Base-by-base conservation (phyloP, 2,113 vertebrate species). In the Psilopogon haemacephalus region DNA sequence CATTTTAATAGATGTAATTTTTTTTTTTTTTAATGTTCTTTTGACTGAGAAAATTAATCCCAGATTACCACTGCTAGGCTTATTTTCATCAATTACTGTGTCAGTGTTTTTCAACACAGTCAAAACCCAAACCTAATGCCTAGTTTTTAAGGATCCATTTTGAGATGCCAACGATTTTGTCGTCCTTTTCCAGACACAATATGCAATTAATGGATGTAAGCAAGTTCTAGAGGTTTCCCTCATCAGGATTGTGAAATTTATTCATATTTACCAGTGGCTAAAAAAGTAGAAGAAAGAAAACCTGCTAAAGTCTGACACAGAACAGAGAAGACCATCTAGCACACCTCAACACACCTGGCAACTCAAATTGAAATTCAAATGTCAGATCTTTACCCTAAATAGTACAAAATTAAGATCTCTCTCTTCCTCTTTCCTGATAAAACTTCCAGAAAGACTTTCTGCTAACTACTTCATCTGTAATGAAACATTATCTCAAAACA, bases 51-150 rank as follows among this genome's bases (percentile, higher is more conserved):
- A 92, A 76, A 83, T 79, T 64, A 87, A 75, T 91, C 33, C 89
- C 23, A 59, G 5, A 35, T 89, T 85, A 8, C n/a, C 21, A 27
- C 33, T 42, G 5, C 28, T 83, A 30, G 12, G 16, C 9, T 80
- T 91, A 75, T 93, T 86, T 93, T 93, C n/a, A 80, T 58, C 32
- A 64, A 86, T 95, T 94, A 18, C 94, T 15, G 2, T 76, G 33
- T 75, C 59, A 85, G 11, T 48, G 16, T 70, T 74, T 50, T 37
- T 91, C 75, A 92, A 90, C 40, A 48, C 33, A 52, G 60, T 21
- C 44, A 90, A 86, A 93, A 78, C 42, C 54, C 11, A 83, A 88
- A 89, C 85, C 46, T 79, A 72, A 28, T 54, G 28, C 52, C 44
- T 63, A n/a, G 20, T 65, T 81, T 73, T 26, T 54, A 67, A 84